Evolutionary conservation across 2,797 vertebrate species (phyloP).

Genomic region (Xerus rutilus): DNA sequence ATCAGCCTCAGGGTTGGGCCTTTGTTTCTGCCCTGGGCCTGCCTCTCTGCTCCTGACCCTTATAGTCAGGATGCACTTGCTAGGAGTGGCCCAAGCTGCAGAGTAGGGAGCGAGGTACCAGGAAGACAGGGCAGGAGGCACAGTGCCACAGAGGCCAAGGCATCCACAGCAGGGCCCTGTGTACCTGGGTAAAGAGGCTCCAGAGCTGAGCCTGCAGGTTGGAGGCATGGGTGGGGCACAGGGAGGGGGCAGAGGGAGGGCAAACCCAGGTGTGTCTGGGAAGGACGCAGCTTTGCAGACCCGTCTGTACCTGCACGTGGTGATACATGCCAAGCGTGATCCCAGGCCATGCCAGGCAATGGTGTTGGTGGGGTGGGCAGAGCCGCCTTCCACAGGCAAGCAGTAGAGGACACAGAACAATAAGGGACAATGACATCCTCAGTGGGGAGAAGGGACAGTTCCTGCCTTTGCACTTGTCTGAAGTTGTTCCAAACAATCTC

Average conservation of each 20-base stretch:
- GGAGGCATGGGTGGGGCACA: background rate
- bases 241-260: background rate
- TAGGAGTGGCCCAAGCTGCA: background rate
- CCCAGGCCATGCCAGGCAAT: accelerated
- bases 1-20: background rate
- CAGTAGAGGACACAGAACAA: accelerated
- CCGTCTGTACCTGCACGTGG: background rate
- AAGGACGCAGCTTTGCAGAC: background rate
- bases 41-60: background rate
- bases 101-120: too few species aligned
- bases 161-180: background rate
- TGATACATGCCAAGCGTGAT: too few species aligned
- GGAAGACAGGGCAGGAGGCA: too few species aligned
- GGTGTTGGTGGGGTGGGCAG: accelerated
- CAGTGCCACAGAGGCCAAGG: accelerated
- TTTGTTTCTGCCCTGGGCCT: background rate
- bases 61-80: background rate
- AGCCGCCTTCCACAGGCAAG: too few species aligned
- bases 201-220: background rate
- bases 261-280: too few species aligned
- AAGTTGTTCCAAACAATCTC: background rate
- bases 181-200: background rate
- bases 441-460: background rate
- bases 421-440: background rate
- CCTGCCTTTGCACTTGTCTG: background rate